These are phyloP conservation scores for Pituophis catenifer DNA, from an alignment of 2,113 vertebrate species.

Conservation along the genomic window DNA sequence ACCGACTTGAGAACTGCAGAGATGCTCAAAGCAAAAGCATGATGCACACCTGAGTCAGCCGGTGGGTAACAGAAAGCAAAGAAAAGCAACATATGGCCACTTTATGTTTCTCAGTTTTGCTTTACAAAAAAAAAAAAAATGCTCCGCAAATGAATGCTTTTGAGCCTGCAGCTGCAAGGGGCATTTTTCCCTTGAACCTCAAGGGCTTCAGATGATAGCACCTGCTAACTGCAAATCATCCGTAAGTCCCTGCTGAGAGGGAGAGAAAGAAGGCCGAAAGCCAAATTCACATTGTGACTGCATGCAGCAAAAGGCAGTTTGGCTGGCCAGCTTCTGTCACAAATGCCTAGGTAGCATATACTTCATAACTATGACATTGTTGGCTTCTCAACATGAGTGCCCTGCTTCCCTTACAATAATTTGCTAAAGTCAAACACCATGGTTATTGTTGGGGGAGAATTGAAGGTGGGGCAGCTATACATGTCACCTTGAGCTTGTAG, in stretches of 20 bases:
- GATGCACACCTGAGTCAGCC: not conserved
- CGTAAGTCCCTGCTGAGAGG: not conserved
- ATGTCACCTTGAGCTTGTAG: not conserved
- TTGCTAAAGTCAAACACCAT: not conserved
- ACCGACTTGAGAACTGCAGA: not conserved
- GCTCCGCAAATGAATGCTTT: not conserved
- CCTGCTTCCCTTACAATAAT: not conserved
- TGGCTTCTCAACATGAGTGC: not conserved
- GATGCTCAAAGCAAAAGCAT: not conserved
- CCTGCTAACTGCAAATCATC: conserved; percentile 18
- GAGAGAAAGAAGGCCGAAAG: not conserved
- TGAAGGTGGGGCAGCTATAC: not conserved
- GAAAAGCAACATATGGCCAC: not conserved
- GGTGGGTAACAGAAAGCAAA: not conserved
- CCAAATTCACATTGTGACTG: not conserved
- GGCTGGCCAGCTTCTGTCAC: not conserved
- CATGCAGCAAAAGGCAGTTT: not conserved
- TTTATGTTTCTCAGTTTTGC: not conserved
- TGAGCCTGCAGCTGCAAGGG: not conserved
- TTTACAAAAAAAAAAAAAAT: not conserved
- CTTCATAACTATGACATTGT: not conserved
- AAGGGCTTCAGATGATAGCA: conserved; percentile 20
- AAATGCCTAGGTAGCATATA: not conserved
- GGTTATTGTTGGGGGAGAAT: not conserved
- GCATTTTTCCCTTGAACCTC: conserved; percentile 1